phyloP scores from a whole-genome alignment of 2,888 invertebrate species.

The Caenorhabditis sp. region DNA sequence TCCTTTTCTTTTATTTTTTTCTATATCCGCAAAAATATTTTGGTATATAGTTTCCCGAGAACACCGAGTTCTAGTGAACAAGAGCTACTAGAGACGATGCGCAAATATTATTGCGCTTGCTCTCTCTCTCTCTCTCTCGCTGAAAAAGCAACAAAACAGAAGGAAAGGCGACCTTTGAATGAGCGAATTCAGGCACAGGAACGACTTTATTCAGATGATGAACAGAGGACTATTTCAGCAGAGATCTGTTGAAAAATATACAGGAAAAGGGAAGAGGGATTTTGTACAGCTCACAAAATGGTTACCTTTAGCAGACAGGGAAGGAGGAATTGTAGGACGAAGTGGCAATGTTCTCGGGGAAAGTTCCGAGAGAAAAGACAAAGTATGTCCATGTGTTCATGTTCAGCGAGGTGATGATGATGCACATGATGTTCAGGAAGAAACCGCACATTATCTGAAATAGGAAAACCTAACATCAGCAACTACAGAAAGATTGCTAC shows the following conservation, averaged over 20 bases:
- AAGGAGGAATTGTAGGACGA: conserved; percentile 32
- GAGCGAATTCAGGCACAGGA: conserved; percentile 1
- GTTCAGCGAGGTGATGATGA: conserved; percentile 68
- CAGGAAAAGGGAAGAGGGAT: not conserved
- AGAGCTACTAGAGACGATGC: conserved; percentile 16
- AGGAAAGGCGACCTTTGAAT: conserved; percentile 19
- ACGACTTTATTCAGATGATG: conserved; percentile 6
- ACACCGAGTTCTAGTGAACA: not conserved
- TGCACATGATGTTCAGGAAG: conserved; percentile 69
- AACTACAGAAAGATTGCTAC: too few relatives aligned
- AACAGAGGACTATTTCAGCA: conserved; percentile 38
- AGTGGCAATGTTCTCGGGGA: conserved; percentile 47
- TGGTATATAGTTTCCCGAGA: conserved; percentile 12
- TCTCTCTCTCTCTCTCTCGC: too few relatives aligned
- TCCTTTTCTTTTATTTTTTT: too few relatives aligned
- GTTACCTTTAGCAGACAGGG: conserved; percentile 35
- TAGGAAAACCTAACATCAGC: too few relatives aligned
- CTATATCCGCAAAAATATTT: too few relatives aligned
- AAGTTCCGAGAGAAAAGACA: conserved; percentile 62
- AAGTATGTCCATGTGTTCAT: conserved; percentile 71
- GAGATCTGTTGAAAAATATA: conserved; percentile 47
- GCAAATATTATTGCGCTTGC: conserved; percentile 43
- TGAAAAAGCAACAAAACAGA: conserved; percentile 2
- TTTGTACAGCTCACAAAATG: conserved; percentile 20
- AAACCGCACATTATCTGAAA: conserved; percentile 68